Percentiles rank a stretch among this genome's conserved stretches.
phyloP scores from a whole-genome alignment of 1,140 invertebrate genomes.

The Leguminivora glycinivorella region DNA sequence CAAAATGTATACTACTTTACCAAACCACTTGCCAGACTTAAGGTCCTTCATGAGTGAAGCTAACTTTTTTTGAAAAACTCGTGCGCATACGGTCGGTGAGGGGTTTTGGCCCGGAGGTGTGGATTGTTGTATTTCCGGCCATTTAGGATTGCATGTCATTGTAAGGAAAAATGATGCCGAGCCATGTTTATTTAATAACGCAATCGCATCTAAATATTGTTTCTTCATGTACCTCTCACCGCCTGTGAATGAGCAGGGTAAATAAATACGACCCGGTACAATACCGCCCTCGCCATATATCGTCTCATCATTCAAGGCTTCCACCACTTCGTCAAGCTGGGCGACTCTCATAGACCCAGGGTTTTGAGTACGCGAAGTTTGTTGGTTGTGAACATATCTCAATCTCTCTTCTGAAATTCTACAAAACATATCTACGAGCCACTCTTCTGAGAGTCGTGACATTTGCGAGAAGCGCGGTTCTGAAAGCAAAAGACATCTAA shows the following conservation, averaged over 20 bases:
- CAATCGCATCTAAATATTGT: not conserved
- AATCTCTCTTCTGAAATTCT: not conserved
- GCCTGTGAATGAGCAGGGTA: not conserved
- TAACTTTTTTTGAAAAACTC: not conserved
- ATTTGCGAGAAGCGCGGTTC: too few species aligned
- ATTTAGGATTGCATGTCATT: not conserved
- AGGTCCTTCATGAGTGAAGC: not conserved
- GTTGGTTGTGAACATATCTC: not conserved
- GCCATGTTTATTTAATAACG: not conserved
- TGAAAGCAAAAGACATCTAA: too few species aligned
- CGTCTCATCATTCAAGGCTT: not conserved
- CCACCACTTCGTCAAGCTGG: not conserved
- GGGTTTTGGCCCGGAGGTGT: not conserved
- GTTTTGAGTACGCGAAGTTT: not conserved
- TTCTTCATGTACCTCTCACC: not conserved
- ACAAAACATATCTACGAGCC: not conserved
- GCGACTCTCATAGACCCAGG: not conserved
- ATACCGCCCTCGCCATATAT: not conserved
- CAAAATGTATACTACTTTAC: not conserved
- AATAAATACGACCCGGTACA: not conserved
- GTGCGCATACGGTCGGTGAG: not conserved
- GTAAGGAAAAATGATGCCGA: not conserved
- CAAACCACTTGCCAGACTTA: not conserved
- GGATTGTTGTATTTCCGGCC: conserved; percentile 2
- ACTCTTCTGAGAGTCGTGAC: too few species aligned